Percentiles rank a stretch among this genome's conserved stretches.
Evolutionary conservation across 1,140 invertebrate species (phyloP).

Genomic region (Popillia japonica): DNA sequence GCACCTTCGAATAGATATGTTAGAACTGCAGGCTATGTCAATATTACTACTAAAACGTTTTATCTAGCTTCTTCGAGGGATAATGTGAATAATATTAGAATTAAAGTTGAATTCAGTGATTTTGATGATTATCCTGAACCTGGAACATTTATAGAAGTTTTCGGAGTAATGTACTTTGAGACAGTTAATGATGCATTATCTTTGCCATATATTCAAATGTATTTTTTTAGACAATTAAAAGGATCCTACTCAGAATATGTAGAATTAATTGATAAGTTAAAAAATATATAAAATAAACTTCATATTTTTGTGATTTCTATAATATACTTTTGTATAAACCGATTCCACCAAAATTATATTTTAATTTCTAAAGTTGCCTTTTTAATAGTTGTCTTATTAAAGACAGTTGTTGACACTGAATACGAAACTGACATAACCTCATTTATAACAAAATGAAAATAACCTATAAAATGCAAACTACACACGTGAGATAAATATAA

Average conservation of each 20-base stretch:
- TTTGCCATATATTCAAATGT: neutral
- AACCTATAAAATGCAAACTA: neutral
- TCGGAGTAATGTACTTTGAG: neutral
- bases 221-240: neutral
- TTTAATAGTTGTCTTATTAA: no score
- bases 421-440: neutral
- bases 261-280: neutral
- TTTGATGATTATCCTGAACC: neutral
- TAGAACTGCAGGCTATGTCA: neutral
- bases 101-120: neutral
- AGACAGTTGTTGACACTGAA: neutral
- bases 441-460: neutral
- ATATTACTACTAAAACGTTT: neutral
- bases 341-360: no score
- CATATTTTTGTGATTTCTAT: no score
- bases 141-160: constrained; percentile 11
- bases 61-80: neutral
- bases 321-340: no score
- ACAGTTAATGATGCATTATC: neutral
- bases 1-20: constrained; percentile 1
- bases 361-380: no score
- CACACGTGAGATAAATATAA: neutral
- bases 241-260: constrained; percentile 19
- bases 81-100: neutral
- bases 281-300: neutral